Evolutionary conservation across 2,888 invertebrate species (phyloP), one percentile per base, ranked within the genome.

Genomic region (Lasius fuliginosus): DNA sequence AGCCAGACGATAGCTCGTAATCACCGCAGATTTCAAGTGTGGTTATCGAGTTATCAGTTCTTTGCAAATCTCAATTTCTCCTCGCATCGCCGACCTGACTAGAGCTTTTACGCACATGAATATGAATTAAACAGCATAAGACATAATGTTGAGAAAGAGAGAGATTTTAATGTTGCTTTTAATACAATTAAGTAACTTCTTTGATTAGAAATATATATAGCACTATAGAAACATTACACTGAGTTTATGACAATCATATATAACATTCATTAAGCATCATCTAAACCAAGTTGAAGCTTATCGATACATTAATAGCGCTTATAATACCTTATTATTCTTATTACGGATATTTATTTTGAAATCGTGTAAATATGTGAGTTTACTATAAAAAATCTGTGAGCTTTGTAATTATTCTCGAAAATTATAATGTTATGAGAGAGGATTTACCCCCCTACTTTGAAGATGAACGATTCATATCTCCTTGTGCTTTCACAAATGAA

Each of bases 61-160:
- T 79, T 79, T 60, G 79, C 23, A 79, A 79, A 58, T 79, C 69
- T 69, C 79, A 79, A 79, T 79, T 69, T 58, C 58, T 58, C 53
- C 42, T 56, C 40, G 30, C 68, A 5, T 15, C 36, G 18, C 36
- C 40, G 36, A 12, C 49, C 23, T 6, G 36, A 30, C 27, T 46
- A 15, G 9, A 23, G 69, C 77, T 68, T 68, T 77, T 30, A 40
- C 77, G 15, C 40, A 3, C 11, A n/a, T 15, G 8, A 79, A 67
- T 23, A 30, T 30, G 40, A 23, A 23, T 23, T 23, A 33, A 53
- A 3, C 40, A 30, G 42, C n/a, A 12, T 56, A 77, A 77, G 56
- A 68, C 30, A 56, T 4, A n/a, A 56, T 11, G n/a, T 67, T 56
- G 3, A 40, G 18, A 58, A 42, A 15, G 27, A 27, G n/a, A 27